Conservation (phyloP, 2,113 vertebrate species). For the Bufo bufo region DNA sequence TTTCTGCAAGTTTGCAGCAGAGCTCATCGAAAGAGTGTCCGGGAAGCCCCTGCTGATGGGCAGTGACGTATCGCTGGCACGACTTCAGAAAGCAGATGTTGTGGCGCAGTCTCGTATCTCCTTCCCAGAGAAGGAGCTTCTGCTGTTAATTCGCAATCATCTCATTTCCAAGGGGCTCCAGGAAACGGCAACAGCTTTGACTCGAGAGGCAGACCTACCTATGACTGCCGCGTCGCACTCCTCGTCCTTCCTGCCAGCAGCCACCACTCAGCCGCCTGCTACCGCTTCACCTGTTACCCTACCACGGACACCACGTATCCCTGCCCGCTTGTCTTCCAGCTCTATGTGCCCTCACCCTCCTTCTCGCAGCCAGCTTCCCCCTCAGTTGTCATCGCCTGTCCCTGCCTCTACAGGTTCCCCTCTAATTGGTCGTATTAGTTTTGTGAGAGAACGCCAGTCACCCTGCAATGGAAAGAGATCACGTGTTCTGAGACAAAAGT, state of each 20-base stretch:
- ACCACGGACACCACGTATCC: constrained; percentile 90
- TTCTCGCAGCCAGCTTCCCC: constrained; percentile 78
- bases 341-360: constrained; percentile 76
- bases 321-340: constrained; percentile 75
- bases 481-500: constrained; percentile 92
- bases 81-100: constrained; percentile 92
- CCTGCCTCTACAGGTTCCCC: constrained; percentile 83
- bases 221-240: constrained; percentile 88
- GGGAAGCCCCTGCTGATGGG: constrained; percentile 93
- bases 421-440: constrained; percentile 91
- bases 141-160: constrained; percentile 94
- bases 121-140: constrained; percentile 95
- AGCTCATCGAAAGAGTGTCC: constrained; percentile 94
- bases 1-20: constrained; percentile 94
- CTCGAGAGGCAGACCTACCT: constrained; percentile 93
- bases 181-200: constrained; percentile 86
- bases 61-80: constrained; percentile 92
- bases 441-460: constrained; percentile 88
- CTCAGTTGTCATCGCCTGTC: constrained; percentile 72
- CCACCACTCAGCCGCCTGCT: constrained; percentile 64
- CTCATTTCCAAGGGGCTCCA: constrained; percentile 93
- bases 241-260: constrained; percentile 79
- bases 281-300: constrained; percentile 81
- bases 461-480: constrained; percentile 86
- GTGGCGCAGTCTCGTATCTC: constrained; percentile 96